Conservation (phyloP, 2,888 invertebrate species). For the Nemapogon koenigi region DNA sequence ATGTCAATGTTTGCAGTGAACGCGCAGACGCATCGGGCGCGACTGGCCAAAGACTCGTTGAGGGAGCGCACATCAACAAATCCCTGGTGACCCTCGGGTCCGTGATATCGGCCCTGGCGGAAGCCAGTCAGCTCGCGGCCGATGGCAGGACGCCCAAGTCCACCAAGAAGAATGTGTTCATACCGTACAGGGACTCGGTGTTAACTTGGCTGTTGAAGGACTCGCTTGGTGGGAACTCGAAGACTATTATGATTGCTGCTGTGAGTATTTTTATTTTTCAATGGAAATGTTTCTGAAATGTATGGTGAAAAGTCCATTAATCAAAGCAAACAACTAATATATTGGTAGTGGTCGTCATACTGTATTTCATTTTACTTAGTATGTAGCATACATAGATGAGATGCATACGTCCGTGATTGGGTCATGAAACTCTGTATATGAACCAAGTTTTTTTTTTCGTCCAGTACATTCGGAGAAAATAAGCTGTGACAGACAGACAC, state of each 20-base stretch:
- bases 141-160: slow-evolving; percentile 43
- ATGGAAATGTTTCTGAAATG: too few relatives aligned
- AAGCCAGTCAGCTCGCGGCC: slow-evolving; percentile 53
- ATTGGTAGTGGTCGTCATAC: too few relatives aligned
- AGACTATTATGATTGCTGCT: slow-evolving; percentile 91
- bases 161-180: slow-evolving; percentile 68
- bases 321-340: too few relatives aligned
- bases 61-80: slow-evolving; percentile 91
- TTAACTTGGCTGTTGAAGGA: slow-evolving; percentile 89
- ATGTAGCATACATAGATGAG: neutral
- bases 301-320: too few relatives aligned
- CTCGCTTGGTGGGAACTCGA: slow-evolving; percentile 88
- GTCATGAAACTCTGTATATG: too few relatives aligned
- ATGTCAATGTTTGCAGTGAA: slow-evolving; percentile 67
- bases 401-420: neutral
- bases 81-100: slow-evolving; percentile 87
- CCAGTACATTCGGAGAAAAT: too few relatives aligned
- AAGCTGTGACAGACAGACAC: too few relatives aligned
- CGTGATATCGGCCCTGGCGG: slow-evolving; percentile 86
- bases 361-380: neutral
- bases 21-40: slow-evolving; percentile 89
- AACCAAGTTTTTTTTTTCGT: too few relatives aligned
- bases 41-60: slow-evolving; percentile 87
- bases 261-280: slow-evolving; percentile 60
- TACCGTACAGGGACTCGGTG: slow-evolving; percentile 88